Conservation (phyloP, 2,888 invertebrate species). For the Euplagia quadripunctaria region DNA sequence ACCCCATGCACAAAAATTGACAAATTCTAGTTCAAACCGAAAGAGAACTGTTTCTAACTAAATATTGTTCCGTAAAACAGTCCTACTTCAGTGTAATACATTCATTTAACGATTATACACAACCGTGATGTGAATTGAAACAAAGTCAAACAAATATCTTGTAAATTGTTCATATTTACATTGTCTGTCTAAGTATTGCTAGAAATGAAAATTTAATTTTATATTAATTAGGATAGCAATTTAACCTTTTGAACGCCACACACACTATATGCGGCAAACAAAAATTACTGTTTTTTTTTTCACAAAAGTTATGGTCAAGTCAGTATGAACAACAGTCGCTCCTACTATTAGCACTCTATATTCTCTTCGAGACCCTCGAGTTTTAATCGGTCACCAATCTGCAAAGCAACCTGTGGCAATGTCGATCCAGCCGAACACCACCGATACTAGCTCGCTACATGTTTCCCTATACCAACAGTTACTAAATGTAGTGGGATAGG, state of each 20-base stretch:
- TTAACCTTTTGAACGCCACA: background rate
- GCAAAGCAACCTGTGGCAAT: background rate
- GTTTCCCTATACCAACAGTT: background rate
- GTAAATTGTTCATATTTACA: constrained; percentile 49
- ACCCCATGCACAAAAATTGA: constrained; percentile 43
- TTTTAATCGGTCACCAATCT: background rate
- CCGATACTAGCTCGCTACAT: background rate
- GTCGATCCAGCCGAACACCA: background rate
- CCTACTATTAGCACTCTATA: background rate
- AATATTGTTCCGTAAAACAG: constrained; percentile 16
- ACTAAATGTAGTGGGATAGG: background rate
- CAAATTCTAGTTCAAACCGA: constrained; percentile 26
- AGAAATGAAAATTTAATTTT: constrained; percentile 46
- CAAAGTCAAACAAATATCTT: constrained; percentile 26
- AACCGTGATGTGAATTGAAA: constrained; percentile 43
- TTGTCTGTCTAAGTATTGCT: constrained; percentile 39
- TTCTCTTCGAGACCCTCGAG: background rate
- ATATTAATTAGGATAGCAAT: background rate
- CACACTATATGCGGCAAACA: background rate
- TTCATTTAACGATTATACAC: constrained; percentile 40
- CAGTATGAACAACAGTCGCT: background rate
- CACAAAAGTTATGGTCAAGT: background rate
- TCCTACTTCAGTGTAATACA: constrained; percentile 22
- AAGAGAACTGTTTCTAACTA: constrained; percentile 23
- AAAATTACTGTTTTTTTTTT: background rate